A percentile compares a stretch with the other conserved stretches of the same genome.
Evolutionary conservation across 2,888 invertebrate species (phyloP).

Genomic region (Nomada fabriciana): DNA sequence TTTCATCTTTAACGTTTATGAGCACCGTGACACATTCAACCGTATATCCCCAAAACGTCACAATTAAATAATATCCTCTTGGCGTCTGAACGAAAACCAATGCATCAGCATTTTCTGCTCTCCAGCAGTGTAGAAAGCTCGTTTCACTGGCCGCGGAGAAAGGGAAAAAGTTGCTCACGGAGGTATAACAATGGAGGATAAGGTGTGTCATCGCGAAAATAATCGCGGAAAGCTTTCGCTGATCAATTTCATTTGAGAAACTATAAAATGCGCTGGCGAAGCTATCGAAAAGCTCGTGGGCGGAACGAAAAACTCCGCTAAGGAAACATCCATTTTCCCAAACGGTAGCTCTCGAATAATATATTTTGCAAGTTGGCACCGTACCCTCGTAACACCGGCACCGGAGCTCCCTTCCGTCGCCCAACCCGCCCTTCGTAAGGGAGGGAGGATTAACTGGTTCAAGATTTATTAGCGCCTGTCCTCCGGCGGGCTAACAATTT

Average conservation of each 20-base stretch:
- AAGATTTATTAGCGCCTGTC: conserved; percentile 67
- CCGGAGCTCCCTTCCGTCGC: not conserved
- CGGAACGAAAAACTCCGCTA: conserved; percentile 16
- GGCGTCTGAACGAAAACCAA: too few relatives aligned
- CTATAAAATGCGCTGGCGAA: not conserved
- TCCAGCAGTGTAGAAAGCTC: too few relatives aligned
- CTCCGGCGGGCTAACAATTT: conserved; percentile 67
- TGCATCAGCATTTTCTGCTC: not conserved
- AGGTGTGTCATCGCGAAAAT: conserved; percentile 8
- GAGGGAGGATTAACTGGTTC: conserved; percentile 65
- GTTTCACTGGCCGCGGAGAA: not conserved
- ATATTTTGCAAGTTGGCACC: conserved; percentile 63
- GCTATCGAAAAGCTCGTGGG: conserved; percentile 11
- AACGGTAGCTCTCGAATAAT: conserved; percentile 58
- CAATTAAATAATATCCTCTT: not conserved
- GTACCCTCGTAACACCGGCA: conserved; percentile 48
- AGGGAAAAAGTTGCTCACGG: not conserved
- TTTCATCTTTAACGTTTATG: too few relatives aligned
- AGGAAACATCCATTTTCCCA: conserved; percentile 51
- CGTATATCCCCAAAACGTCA: too few relatives aligned
- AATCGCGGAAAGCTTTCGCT: conserved; percentile 16
- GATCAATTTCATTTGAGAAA: not conserved
- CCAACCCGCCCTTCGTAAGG: conserved; percentile 6
- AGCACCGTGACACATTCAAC: too few relatives aligned
- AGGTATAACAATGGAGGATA: not conserved